These are phyloP conservation scores for Catalaphyllia jardinei DNA, from an alignment of 64 coral and sea anemone species.

Conservation along the genomic window DNA sequence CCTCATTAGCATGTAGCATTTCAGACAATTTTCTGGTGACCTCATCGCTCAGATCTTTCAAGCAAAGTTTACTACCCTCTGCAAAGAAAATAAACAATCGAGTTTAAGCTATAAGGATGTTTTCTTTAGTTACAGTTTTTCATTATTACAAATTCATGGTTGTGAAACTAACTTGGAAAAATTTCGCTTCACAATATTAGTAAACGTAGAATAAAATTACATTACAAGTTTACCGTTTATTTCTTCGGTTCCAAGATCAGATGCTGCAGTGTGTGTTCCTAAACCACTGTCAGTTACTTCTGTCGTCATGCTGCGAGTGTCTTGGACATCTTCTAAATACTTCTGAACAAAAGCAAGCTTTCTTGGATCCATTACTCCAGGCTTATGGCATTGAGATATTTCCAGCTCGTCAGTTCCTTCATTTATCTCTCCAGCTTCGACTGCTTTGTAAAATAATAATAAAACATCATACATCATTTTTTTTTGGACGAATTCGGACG, in stretches of 20 bases:
- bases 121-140: no score
- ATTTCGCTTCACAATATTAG: no score
- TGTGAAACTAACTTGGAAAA: no score
- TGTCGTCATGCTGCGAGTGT: constrained; percentile 6
- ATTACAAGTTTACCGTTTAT: neutral
- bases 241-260: neutral
- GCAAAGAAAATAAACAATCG: neutral
- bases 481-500: neutral
- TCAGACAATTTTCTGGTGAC: neutral
- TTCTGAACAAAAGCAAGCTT: neutral
- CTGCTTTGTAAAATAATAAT: neutral
- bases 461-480: neutral
- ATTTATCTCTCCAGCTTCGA: neutral
- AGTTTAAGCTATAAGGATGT: no score
- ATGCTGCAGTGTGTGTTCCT: neutral
- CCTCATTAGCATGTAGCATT: neutral
- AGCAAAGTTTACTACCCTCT: neutral
- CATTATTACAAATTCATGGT: no score
- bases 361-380: neutral
- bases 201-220: no score
- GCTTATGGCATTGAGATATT: neutral
- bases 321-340: neutral
- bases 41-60: constrained; percentile 17
- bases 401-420: neutral
- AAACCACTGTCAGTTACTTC: neutral